Evolutionary conservation across 2,888 invertebrate species (phyloP).

Genomic region (Dromius quadrimaculatus): DNA sequence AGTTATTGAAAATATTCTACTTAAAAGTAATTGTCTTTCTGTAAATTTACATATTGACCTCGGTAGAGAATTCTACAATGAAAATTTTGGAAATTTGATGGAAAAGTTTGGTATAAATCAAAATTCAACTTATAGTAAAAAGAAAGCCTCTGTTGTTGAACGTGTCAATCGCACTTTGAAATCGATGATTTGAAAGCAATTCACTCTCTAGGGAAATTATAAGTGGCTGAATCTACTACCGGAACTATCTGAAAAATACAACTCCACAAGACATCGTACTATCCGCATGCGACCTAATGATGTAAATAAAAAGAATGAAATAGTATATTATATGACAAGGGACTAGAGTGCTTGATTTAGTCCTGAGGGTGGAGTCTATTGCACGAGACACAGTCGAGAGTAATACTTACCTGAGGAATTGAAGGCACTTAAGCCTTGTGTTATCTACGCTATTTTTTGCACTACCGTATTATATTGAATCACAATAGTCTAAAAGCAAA

Average conservation of each 20-base stretch:
- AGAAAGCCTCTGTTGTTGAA: no score
- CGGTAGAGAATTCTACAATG: constrained; percentile 13
- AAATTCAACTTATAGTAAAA: neutral
- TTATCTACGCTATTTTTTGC: no score
- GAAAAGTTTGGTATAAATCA: constrained; percentile 11
- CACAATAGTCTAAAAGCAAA: no score
- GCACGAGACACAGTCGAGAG: no score
- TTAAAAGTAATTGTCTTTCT: neutral
- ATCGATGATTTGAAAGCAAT: neutral
- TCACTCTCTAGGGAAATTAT: neutral
- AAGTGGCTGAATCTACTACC: neutral
- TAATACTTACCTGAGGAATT: no score
- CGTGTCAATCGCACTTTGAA: neutral
- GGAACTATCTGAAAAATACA: neutral
- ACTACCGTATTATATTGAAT: no score
- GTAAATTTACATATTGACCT: constrained; percentile 14
- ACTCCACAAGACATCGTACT: neutral
- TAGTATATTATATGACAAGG: no score
- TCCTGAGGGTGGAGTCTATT: no score
- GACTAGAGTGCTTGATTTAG: no score
- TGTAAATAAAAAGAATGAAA: neutral
- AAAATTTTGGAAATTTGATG: constrained; percentile 1
- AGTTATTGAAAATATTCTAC: neutral
- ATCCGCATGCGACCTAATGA: neutral
- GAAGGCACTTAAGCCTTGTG: no score